A percentile compares a stretch with the other conserved stretches of the same genome.
Conservation (phyloP, 2,888 invertebrate genomes). For the Actias luna region DNA sequence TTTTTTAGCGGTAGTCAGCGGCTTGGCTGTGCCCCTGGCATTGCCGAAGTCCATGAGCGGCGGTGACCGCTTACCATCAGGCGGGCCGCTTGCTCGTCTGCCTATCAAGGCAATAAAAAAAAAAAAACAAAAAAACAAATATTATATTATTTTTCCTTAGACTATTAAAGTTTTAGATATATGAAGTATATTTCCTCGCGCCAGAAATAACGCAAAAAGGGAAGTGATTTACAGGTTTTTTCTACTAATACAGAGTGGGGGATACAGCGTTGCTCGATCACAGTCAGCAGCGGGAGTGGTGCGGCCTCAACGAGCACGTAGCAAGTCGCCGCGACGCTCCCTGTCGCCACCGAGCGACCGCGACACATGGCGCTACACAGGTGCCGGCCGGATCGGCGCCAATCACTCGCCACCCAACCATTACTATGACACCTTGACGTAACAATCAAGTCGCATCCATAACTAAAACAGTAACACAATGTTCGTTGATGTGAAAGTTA, state of each 20-base stretch:
- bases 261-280: constrained; percentile 85
- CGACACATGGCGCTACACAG: constrained; percentile 83
- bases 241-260: constrained; percentile 54
- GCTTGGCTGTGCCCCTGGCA: too few species aligned
- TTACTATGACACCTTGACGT: constrained; percentile 23
- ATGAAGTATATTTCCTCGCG: too few species aligned
- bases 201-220: not conserved
- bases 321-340: constrained; percentile 92
- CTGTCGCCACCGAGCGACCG: constrained; percentile 89
- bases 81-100: too few species aligned
- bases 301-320: constrained; percentile 82
- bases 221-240: not conserved
- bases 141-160: not conserved
- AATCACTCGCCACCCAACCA: constrained; percentile 43
- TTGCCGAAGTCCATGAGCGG: too few species aligned
- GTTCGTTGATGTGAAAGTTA: constrained; percentile 46
- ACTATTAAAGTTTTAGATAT: too few species aligned
- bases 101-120: too few species aligned
- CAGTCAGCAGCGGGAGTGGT: constrained; percentile 91
- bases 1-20: too few species aligned
- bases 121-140: too few species aligned
- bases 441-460: constrained; percentile 4
- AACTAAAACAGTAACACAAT: constrained; percentile 25
- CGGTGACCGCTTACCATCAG: too few species aligned
- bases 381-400: constrained; percentile 59